A percentile compares a stretch with the other conserved stretches of the same genome.
These are phyloP conservation scores for Hirundo rustica DNA, from an alignment of 2,797 vertebrate species.

Conservation along the genomic window DNA sequence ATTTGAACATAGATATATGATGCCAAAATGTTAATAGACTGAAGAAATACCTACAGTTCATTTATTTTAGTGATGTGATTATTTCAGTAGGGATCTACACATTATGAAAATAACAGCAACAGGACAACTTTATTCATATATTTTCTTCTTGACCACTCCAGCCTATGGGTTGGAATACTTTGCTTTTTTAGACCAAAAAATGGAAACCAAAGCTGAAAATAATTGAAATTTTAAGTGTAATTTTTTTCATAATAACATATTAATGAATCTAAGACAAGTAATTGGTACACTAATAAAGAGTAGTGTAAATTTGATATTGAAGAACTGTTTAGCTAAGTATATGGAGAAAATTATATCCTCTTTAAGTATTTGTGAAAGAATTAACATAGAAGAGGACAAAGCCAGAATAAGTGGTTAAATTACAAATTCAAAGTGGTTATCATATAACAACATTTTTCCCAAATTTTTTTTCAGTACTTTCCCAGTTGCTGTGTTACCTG, in stretches of 20 bases:
- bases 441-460: not conserved
- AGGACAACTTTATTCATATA: not conserved
- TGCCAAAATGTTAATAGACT: not conserved
- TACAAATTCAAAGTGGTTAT: not conserved
- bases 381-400: not conserved
- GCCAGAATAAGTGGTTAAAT: not conserved
- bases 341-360: not conserved
- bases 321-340: not conserved
- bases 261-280: not conserved
- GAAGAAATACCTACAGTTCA: not conserved
- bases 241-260: not conserved
- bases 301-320: not conserved
- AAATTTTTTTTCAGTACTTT: not conserved
- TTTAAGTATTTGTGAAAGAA: not conserved
- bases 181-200: not conserved
- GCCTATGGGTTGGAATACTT: not conserved
- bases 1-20: not conserved
- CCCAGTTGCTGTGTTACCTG: not conserved
- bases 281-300: not conserved
- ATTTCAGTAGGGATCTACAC: not conserved
- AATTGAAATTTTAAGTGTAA: not conserved
- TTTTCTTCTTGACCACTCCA: not conserved
- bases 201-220: not conserved
- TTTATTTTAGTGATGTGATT: not conserved
- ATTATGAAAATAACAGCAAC: not conserved